A percentile compares a stretch with the other conserved stretches of the same genome.
Conservation (phyloP, 2,888 invertebrate species). For the Labia minor region DNA sequence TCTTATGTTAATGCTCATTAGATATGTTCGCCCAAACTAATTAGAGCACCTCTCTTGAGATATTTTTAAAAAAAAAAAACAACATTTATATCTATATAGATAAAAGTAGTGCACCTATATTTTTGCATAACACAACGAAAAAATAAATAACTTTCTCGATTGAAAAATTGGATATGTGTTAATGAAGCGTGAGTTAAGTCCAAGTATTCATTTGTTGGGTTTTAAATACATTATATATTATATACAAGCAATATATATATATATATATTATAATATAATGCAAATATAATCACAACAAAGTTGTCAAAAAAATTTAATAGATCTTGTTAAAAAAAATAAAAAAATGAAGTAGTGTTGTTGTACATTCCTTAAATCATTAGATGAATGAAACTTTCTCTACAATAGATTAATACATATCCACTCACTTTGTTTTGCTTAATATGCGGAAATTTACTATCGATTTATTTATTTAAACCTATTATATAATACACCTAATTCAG, state of each 20-base stretch:
- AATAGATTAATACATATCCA: background rate
- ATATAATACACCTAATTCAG: too few relatives aligned
- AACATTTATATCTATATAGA: background rate
- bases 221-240: too few relatives aligned
- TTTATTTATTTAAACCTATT: too few relatives aligned
- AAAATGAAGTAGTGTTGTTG: background rate
- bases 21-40: conserved; percentile 13
- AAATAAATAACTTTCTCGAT: conserved; percentile 4
- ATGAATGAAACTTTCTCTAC: background rate
- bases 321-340: conserved; percentile 1
- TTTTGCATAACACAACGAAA: background rate
- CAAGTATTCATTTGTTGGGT: background rate
- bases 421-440: background rate
- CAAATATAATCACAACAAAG: background rate
- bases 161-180: conserved; percentile 13
- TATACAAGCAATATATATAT: too few relatives aligned
- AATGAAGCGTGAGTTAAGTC: background rate
- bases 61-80: background rate
- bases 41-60: background rate
- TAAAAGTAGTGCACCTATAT: conserved; percentile 5
- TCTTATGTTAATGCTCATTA: conserved; percentile 1
- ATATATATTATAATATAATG: too few relatives aligned
- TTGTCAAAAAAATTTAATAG: background rate
- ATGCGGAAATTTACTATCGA: background rate
- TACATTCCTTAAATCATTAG: background rate